These are phyloP conservation scores for Tetragonula carbonaria DNA, from an alignment of 2,888 invertebrate species.

Conservation along the genomic window DNA sequence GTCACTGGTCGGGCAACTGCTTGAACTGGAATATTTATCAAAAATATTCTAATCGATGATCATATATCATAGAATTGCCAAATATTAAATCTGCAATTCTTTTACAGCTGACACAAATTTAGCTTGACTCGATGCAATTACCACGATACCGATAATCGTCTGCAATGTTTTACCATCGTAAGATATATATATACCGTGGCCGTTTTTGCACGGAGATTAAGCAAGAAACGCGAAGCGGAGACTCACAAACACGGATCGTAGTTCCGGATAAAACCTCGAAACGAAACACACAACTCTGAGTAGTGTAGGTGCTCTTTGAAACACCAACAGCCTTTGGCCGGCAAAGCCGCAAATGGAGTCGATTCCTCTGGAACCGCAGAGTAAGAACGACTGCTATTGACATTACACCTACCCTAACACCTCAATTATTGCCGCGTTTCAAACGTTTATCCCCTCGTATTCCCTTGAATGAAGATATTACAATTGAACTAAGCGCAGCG, in stretches of 20 bases:
- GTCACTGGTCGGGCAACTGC: not conserved
- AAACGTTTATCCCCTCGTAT: constrained; percentile 22
- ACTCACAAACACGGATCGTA: not conserved
- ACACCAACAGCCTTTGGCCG: constrained; percentile 20
- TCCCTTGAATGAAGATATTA: not conserved
- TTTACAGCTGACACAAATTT: not conserved
- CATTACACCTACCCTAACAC: constrained; percentile 22
- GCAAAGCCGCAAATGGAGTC: constrained; percentile 40
- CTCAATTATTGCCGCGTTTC: constrained; percentile 27
- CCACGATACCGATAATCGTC: not conserved
- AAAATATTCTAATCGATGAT: not conserved
- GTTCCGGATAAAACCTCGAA: constrained; percentile 35
- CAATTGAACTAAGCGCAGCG: not conserved
- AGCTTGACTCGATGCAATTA: not conserved
- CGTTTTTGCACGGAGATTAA: constrained; percentile 1
- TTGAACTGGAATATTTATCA: not conserved
- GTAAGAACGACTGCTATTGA: constrained; percentile 35
- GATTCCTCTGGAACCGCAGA: constrained; percentile 40
- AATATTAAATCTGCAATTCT: not conserved
- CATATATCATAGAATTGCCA: too few species aligned
- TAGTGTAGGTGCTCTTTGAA: not conserved
- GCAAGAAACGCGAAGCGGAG: not conserved
- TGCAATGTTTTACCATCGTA: not conserved
- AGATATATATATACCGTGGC: not conserved
- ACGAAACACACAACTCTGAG: constrained; percentile 25